Percentiles rank a stretch among this genome's conserved stretches.
phyloP scores from a whole-genome alignment of 2,888 invertebrate species.

The Mactromeris polynyma region DNA sequence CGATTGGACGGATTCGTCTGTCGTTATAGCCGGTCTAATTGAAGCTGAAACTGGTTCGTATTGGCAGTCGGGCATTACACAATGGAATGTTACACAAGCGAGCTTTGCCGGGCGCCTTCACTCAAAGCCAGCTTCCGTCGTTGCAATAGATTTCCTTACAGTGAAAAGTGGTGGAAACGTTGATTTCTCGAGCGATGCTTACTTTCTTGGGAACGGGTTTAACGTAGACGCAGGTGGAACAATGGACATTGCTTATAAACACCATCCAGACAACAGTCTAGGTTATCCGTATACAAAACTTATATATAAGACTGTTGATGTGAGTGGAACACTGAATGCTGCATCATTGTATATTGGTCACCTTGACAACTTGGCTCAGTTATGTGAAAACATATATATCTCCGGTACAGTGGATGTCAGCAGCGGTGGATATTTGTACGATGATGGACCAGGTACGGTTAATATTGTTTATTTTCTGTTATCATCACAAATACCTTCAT shows the following conservation, averaged over 20 bases:
- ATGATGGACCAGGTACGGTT: slow-evolving; percentile 74
- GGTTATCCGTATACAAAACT: slow-evolving; percentile 63
- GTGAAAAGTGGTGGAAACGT: slow-evolving; percentile 59
- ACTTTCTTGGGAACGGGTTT: slow-evolving; percentile 48
- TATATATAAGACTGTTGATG: slow-evolving; percentile 52
- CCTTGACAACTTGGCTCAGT: slow-evolving; percentile 37
- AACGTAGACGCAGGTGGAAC: slow-evolving; percentile 51
- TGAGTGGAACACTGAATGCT: slow-evolving; percentile 72
- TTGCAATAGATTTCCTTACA: slow-evolving; percentile 50
- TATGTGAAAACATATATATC: slow-evolving; percentile 50
- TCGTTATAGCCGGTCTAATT: slow-evolving; percentile 52
- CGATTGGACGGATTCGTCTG: slow-evolving; percentile 55
- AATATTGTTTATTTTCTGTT: neutral
- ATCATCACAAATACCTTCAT: too few species aligned
- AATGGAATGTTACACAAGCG: slow-evolving; percentile 52
- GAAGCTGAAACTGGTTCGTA: slow-evolving; percentile 51
- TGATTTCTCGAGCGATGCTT: slow-evolving; percentile 48
- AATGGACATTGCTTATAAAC: slow-evolving; percentile 67
- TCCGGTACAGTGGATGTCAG: slow-evolving; percentile 69
- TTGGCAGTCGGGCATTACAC: slow-evolving; percentile 62
- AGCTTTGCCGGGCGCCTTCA: slow-evolving; percentile 57
- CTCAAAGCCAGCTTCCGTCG: slow-evolving; percentile 52
- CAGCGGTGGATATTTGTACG: slow-evolving; percentile 71
- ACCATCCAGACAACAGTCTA: slow-evolving; percentile 53
- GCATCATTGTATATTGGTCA: slow-evolving; percentile 67